Evolutionary conservation across 2,888 invertebrate genomes (phyloP).

Genomic region (Drosophila rellima): DNA sequence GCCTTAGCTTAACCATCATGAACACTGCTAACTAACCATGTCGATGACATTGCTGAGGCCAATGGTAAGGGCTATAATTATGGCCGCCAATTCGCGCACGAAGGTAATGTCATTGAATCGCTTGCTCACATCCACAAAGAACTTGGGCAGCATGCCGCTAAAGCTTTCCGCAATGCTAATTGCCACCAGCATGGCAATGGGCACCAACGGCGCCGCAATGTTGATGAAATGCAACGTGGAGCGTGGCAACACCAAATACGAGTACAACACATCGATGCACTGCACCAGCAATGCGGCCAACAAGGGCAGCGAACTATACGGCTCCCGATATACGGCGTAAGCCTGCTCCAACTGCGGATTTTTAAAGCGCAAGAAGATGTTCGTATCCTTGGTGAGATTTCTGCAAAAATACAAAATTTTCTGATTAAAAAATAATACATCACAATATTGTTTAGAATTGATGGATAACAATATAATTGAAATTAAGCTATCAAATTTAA

Average conservation of each 20-base stretch:
- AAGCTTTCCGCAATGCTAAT: slow-evolving; percentile 85
- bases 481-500: too few relatives aligned
- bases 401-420: slow-evolving; percentile 40
- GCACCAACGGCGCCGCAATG: slow-evolving; percentile 82
- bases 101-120: slow-evolving; percentile 87
- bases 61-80: slow-evolving; percentile 87
- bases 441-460: too few relatives aligned
- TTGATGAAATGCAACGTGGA: slow-evolving; percentile 83
- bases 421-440: neutral
- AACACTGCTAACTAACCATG: slow-evolving; percentile 86
- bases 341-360: slow-evolving; percentile 89
- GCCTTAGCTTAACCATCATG: neutral
- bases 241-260: slow-evolving; percentile 87
- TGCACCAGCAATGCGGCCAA: slow-evolving; percentile 89
- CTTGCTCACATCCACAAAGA: slow-evolving; percentile 87
- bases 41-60: slow-evolving; percentile 88
- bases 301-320: slow-evolving; percentile 89
- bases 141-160: slow-evolving; percentile 85
- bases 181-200: slow-evolving; percentile 83
- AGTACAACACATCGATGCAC: slow-evolving; percentile 87
- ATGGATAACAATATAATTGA: too few relatives aligned
- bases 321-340: slow-evolving; percentile 89
- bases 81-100: slow-evolving; percentile 87
- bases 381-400: slow-evolving; percentile 89
- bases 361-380: slow-evolving; percentile 89